Evolutionary conservation across 2,888 invertebrate species (phyloP).

Genomic region (Cerceris rybyensis): DNA sequence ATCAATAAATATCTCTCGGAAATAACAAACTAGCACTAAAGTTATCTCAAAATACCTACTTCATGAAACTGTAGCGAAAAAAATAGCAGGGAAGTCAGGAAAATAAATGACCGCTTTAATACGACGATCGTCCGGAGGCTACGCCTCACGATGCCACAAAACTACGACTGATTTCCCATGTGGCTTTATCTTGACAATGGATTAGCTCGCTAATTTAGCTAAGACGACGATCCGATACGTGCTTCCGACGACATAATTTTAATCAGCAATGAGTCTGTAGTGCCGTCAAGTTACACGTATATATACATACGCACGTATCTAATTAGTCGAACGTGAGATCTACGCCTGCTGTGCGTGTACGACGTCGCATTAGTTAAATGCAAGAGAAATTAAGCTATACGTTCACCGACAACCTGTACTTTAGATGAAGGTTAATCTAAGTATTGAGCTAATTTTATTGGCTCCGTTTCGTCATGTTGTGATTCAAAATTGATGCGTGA

Average conservation of each 20-base stretch:
- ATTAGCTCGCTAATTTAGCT: constrained; percentile 25
- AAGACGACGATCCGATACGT: constrained; percentile 18
- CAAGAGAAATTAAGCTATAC: not conserved
- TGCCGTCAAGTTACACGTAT: not conserved
- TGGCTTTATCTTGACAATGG: constrained; percentile 25
- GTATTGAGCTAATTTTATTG: not conserved
- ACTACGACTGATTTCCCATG: constrained; percentile 30
- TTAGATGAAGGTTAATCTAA: not conserved
- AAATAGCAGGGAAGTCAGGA: not conserved
- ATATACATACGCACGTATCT: not conserved
- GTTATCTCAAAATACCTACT: too few species aligned
- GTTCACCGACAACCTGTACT: not conserved
- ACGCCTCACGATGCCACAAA: not conserved
- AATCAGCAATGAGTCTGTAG: constrained; percentile 23
- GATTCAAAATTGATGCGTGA: too few species aligned
- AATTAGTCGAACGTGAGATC: not conserved
- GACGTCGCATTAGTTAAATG: not conserved
- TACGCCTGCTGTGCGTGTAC: not conserved
- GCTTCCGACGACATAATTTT: constrained; percentile 13
- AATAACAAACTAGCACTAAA: too few species aligned
- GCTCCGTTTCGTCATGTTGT: too few species aligned
- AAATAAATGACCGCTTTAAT: not conserved
- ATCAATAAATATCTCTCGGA: too few species aligned
- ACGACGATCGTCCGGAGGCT: constrained; percentile 1
- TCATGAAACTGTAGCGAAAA: not conserved